A percentile compares a stretch with the other conserved stretches of the same genome.
Evolutionary conservation across 2,113 vertebrate species (phyloP).

Genomic region (Ameiurus melas): DNA sequence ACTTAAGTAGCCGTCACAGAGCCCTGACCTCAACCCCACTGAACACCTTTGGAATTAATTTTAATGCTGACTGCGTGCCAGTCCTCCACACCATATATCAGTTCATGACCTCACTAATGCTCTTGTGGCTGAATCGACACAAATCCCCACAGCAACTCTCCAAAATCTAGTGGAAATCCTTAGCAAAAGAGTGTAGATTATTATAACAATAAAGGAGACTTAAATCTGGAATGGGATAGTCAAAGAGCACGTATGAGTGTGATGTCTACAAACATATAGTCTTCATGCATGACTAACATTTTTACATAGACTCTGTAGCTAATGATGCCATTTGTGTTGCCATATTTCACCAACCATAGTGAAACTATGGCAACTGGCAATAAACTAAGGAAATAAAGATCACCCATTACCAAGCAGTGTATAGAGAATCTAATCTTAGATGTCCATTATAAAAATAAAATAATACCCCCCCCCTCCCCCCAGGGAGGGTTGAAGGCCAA

Average conservation of each 20-base stretch:
- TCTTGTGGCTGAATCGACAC: background rate
- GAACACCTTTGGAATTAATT: background rate
- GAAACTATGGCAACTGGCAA: background rate
- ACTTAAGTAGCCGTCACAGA: background rate
- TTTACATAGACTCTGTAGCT: background rate
- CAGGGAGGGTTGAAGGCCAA: background rate
- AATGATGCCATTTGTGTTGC: background rate
- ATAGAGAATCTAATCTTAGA: background rate
- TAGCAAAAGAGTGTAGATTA: background rate
- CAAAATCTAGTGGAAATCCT: background rate
- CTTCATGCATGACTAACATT: background rate
- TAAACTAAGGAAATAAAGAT: background rate
- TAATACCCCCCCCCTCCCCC: no score
- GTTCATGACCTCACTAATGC: background rate
- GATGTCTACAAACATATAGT: background rate
- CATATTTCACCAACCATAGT: background rate
- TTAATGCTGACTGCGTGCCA: background rate
- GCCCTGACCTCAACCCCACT: background rate
- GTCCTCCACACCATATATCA: background rate
- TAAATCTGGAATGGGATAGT: background rate
- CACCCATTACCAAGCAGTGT: background rate
- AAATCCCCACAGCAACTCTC: no score
- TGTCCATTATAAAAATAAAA: background rate
- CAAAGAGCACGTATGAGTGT: background rate
- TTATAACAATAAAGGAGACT: background rate